phyloP scores from a whole-genome alignment of 2,888 invertebrate genomes.

The Torymus aiolomorphi region DNA sequence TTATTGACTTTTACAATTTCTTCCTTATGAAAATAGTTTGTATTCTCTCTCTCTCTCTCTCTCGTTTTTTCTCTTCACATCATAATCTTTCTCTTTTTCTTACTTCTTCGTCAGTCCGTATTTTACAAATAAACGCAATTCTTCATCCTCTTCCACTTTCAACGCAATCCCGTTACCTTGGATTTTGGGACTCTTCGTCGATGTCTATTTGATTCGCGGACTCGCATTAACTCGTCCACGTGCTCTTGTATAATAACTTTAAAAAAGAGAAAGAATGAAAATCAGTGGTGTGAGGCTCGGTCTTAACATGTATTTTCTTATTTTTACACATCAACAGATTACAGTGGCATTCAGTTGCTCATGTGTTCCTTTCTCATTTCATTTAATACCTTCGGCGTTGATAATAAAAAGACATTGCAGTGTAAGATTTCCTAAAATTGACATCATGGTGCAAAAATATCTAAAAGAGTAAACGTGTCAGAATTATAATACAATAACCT shows the following conservation, averaged over 20 bases:
- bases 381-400: slow-evolving; percentile 1
- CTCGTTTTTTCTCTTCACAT: slow-evolving; percentile 15
- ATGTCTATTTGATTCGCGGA: slow-evolving; percentile 57
- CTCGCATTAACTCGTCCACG: slow-evolving; percentile 43
- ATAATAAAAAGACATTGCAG: slow-evolving; percentile 11
- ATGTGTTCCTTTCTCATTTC: slow-evolving; percentile 3
- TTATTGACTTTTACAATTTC: slow-evolving; percentile 75
- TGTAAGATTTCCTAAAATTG: slow-evolving; percentile 5
- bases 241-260: slow-evolving; percentile 51
- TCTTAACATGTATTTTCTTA: slow-evolving; percentile 39
- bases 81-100: slow-evolving; percentile 61
- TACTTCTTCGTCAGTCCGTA: slow-evolving; percentile 65
- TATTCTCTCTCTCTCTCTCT: slow-evolving; percentile 58
- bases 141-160: slow-evolving; percentile 41
- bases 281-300: slow-evolving; percentile 37
- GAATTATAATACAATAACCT: background rate
- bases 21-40: slow-evolving; percentile 74
- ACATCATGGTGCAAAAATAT: slow-evolving; percentile 11
- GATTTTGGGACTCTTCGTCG: slow-evolving; percentile 50
- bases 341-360: slow-evolving; percentile 8
- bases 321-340: slow-evolving; percentile 24
- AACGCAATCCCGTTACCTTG: slow-evolving; percentile 46
- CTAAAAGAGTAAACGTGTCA: background rate
- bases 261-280: slow-evolving; percentile 48
- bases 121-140: slow-evolving; percentile 61